Percentiles rank a stretch among this genome's conserved stretches.
These are phyloP conservation scores for Dryobates pubescens DNA, from an alignment of 2,797 vertebrate species.

Conservation along the genomic window DNA sequence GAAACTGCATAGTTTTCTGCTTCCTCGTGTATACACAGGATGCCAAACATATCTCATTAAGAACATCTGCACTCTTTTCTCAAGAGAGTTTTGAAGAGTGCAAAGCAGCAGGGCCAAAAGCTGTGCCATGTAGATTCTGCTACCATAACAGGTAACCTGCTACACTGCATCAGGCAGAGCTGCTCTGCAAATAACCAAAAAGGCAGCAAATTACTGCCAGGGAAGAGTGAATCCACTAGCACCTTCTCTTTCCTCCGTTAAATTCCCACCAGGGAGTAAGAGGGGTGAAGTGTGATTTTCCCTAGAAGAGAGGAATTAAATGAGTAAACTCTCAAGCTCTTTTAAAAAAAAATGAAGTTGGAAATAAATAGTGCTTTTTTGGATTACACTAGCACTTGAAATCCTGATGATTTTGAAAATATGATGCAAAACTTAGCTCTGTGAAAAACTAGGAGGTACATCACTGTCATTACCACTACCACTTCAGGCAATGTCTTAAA, in stretches of 20 bases:
- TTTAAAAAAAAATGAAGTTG: not conserved
- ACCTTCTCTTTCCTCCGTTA: not conserved
- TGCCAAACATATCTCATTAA: conserved; percentile 41
- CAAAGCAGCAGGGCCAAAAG: not conserved
- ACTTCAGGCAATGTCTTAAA: not conserved
- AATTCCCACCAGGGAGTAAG: not conserved
- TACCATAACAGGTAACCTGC: not conserved
- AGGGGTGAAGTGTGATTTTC: not conserved
- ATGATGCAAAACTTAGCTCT: not conserved
- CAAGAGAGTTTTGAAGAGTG: not conserved
- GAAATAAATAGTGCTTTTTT: not conserved
- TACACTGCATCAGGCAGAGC: not conserved
- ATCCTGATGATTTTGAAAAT: not conserved
- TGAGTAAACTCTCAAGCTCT: not conserved
- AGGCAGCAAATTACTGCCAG: not conserved
- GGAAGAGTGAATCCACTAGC: not conserved
- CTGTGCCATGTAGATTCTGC: not conserved
- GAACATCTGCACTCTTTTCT: conserved; percentile 41
- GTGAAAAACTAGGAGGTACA: not conserved
- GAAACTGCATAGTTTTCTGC: conserved; percentile 39
- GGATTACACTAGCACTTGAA: not conserved
- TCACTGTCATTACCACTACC: not conserved
- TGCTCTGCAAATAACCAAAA: not conserved
- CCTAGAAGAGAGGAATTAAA: not conserved
- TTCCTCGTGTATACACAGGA: conserved; percentile 44